A percentile compares a stretch with the other conserved stretches of the same genome.
Conservation (phyloP, 1,140 invertebrate genomes). For the Trichonephila clavipes region DNA sequence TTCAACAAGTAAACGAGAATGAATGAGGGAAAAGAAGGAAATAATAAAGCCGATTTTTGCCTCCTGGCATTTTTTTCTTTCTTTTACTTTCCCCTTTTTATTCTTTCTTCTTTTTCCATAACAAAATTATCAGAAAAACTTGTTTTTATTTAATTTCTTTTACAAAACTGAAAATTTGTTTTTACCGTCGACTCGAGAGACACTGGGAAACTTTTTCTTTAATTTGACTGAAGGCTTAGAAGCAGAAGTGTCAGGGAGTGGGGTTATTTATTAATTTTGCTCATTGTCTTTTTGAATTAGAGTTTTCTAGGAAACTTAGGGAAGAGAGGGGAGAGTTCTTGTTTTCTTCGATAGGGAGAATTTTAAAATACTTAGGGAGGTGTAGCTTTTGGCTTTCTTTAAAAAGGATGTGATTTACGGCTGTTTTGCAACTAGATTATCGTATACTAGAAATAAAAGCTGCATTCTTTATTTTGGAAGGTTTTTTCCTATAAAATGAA, state of each 20-base stretch:
- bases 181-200: conserved; percentile 16
- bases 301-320: not conserved
- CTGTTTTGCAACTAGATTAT: no score
- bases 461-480: no score
- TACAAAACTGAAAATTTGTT: not conserved
- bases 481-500: no score
- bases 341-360: not conserved
- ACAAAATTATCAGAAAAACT: conserved; percentile 50
- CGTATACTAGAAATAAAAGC: no score
- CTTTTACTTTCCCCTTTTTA: not conserved
- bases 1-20: conserved; percentile 69
- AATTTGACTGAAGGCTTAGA: not conserved
- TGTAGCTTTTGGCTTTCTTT: no score
- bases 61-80: not conserved
- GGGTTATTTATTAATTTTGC: conserved; percentile 16
- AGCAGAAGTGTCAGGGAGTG: not conserved
- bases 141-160: conserved; percentile 45
- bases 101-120: conserved; percentile 18
- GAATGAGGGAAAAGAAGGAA: conserved; percentile 22
- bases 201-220: conserved; percentile 19
- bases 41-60: conserved; percentile 42
- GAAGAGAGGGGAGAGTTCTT: not conserved
- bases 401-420: no score
- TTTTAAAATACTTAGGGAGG: not conserved
- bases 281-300: not conserved